Evolutionary conservation across 2,888 invertebrate species (phyloP).

Genomic region (Herminia tarsipennalis): DNA sequence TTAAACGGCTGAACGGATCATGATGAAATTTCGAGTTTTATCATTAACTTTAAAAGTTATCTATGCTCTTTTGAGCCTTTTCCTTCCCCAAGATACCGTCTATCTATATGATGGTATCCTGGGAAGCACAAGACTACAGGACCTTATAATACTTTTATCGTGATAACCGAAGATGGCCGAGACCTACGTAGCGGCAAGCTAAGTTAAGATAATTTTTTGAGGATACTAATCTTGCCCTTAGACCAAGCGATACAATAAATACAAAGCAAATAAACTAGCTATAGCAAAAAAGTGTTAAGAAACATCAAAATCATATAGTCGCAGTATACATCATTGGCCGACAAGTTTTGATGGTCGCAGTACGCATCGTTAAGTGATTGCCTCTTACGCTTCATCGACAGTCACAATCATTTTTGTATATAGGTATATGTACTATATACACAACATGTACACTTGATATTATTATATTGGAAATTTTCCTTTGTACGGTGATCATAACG

Average conservation of each 20-base stretch:
- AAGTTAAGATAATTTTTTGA: too few species aligned
- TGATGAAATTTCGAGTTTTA: too few species aligned
- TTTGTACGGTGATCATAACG: too few species aligned
- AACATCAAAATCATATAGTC: constrained; percentile 22
- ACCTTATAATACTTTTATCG: not conserved
- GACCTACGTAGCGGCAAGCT: too few species aligned
- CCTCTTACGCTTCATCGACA: constrained; percentile 29
- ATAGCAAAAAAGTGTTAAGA: not conserved
- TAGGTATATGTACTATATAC: constrained; percentile 6
- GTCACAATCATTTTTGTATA: constrained; percentile 29
- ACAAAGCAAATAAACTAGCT: not conserved
- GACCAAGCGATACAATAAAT: too few species aligned
- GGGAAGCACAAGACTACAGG: not conserved
- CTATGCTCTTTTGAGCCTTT: too few species aligned
- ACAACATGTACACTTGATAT: not conserved
- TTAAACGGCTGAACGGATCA: too few species aligned
- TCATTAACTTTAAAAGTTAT: too few species aligned
- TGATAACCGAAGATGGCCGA: too few species aligned
- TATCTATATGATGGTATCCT: not conserved
- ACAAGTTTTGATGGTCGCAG: constrained; percentile 45
- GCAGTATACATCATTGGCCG: constrained; percentile 23
- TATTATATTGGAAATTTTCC: constrained; percentile 1
- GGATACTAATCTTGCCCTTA: too few species aligned
- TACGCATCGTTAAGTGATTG: constrained; percentile 56
- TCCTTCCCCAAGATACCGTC: not conserved